Conservation (phyloP, 92 coral and sea anemone species). For the Phenganax subtilis region DNA sequence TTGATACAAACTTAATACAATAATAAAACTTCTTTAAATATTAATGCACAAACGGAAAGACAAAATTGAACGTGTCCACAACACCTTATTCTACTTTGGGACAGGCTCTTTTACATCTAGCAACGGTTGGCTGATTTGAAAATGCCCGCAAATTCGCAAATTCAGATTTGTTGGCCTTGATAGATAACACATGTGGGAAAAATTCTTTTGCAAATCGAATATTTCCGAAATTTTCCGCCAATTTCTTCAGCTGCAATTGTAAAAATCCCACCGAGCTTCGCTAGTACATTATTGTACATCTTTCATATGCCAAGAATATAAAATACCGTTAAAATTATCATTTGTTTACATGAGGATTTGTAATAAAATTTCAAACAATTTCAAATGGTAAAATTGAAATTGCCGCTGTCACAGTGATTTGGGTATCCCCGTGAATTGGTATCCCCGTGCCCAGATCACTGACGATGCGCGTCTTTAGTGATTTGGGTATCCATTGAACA, state of each 20-base stretch:
- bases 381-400: constrained; percentile 30
- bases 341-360: constrained; percentile 24
- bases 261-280: neutral
- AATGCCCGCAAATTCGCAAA: neutral
- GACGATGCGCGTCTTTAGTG: no score
- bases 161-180: neutral
- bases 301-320: neutral
- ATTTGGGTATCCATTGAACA: no score
- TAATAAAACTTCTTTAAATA: neutral
- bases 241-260: neutral
- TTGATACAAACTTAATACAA: no score
- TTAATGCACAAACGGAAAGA: neutral
- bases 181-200: constrained; percentile 1
- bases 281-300: constrained; percentile 1
- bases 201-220: neutral
- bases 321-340: constrained; percentile 33
- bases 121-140: constrained; percentile 9
- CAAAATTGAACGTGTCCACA: neutral
- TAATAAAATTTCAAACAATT: constrained; percentile 15
- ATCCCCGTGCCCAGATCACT: no score
- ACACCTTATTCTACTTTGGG: constrained; percentile 21
- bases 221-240: neutral
- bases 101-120: neutral
- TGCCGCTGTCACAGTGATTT: neutral
- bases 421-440: no score